Conservation (phyloP, 2,113 vertebrate species). For the Hirundichthys speculiger region DNA sequence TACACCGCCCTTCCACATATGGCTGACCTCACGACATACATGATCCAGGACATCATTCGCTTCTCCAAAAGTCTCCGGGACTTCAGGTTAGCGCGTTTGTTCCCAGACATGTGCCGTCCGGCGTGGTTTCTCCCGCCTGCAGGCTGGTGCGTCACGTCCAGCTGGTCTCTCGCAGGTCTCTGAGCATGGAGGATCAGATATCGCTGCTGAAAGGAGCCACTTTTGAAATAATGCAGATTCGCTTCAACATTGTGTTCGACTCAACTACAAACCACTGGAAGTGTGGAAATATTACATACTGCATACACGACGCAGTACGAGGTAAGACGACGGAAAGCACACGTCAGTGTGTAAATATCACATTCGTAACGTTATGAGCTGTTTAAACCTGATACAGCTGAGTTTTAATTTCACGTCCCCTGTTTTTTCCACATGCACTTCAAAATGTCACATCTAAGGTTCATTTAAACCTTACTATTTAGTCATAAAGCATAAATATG, state of each 20-base stretch:
- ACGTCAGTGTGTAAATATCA: neutral
- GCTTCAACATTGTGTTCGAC: slow-evolving; percentile 67
- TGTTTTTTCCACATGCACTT: no score
- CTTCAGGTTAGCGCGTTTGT: slow-evolving; percentile 43
- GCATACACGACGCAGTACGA: slow-evolving; percentile 52
- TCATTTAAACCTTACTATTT: no score
- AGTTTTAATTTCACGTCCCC: no score
- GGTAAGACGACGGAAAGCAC: slow-evolving; percentile 17
- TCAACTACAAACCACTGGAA: slow-evolving; percentile 41
- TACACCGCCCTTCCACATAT: slow-evolving; percentile 53
- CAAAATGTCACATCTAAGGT: no score
- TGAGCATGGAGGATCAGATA: slow-evolving; percentile 58
- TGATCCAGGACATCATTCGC: slow-evolving; percentile 60
- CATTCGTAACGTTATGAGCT: no score
- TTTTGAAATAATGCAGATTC: slow-evolving; percentile 64
- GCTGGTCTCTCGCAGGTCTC: slow-evolving; percentile 28
- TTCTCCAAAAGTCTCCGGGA: slow-evolving; percentile 59
- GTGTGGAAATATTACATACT: slow-evolving; percentile 52
- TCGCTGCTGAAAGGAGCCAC: slow-evolving; percentile 54
- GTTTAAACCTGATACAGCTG: no score
- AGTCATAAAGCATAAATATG: no score
- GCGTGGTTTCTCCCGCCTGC: neutral
- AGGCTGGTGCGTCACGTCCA: neutral
- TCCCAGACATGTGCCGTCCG: neutral
- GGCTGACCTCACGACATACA: slow-evolving; percentile 56